Conservation (phyloP, 1,140 invertebrate species). For the Drosophila repletoides region DNA sequence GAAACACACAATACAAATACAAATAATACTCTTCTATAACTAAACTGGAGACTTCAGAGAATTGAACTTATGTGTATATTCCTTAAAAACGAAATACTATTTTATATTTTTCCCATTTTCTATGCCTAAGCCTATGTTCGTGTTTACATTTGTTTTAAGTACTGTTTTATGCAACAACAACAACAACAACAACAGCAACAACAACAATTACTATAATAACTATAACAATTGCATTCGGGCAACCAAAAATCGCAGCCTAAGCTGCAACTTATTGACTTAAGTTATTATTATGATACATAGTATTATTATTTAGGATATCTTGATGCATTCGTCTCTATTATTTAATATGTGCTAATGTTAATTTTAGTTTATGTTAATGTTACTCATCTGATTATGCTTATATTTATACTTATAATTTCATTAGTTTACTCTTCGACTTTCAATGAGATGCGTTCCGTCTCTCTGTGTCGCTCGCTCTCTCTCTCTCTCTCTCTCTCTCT, state of each 20-base stretch:
- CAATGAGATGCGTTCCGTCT: too few relatives aligned
- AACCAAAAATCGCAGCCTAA: conserved; percentile 61
- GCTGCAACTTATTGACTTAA: conserved; percentile 51
- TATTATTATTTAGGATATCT: conserved; percentile 42
- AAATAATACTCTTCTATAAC: conserved; percentile 13
- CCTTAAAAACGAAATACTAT: background rate
- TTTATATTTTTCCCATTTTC: conserved; percentile 36
- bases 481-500: background rate
- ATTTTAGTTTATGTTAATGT: conserved; percentile 45
- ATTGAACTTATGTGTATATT: background rate
- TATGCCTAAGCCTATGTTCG: conserved; percentile 66
- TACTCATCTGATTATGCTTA: conserved; percentile 6
- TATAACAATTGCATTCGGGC: conserved; percentile 16
- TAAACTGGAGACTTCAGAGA: conserved; percentile 40
- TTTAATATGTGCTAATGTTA: conserved; percentile 40
- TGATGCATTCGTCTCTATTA: conserved; percentile 41
- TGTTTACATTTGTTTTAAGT: conserved; percentile 74
- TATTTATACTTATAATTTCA: conserved; percentile 8
- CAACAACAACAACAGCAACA: conserved; percentile 34
- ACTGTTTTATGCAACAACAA: conserved; percentile 26
- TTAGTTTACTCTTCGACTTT: too few relatives aligned
- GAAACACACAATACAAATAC: conserved; percentile 11
- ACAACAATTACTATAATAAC: conserved; percentile 38
- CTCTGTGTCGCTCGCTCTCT: too few relatives aligned
- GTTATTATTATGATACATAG: conserved; percentile 31